Evolutionary conservation across 2,888 invertebrate genomes (phyloP).

Genomic region (Nineta flava): DNA sequence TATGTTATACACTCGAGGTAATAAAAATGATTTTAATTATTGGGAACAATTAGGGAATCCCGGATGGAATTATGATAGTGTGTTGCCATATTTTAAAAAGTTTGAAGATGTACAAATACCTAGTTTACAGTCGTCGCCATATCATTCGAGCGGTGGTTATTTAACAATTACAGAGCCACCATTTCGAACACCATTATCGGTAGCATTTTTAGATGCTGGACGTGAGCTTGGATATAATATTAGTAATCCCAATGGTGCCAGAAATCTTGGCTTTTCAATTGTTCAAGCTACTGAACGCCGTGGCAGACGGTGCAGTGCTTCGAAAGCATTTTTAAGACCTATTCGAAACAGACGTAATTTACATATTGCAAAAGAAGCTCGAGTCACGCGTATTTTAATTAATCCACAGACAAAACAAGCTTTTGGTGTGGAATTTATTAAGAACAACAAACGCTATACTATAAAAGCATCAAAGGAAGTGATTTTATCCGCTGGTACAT

Average conservation of each 20-base stretch:
- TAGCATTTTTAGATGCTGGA: slow-evolving; percentile 49
- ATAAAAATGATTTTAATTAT: slow-evolving; percentile 63
- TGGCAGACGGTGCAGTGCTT: slow-evolving; percentile 62
- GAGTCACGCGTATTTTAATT: slow-evolving; percentile 50
- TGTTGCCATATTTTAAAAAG: slow-evolving; percentile 63
- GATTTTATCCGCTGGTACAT: slow-evolving; percentile 61
- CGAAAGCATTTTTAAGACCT: slow-evolving; percentile 62
- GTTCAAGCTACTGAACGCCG: slow-evolving; percentile 53
- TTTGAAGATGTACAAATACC: slow-evolving; percentile 51
- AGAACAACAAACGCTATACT: slow-evolving; percentile 34
- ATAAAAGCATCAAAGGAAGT: slow-evolving; percentile 54
- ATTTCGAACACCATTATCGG: slow-evolving; percentile 43
- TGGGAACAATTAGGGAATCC: slow-evolving; percentile 66
- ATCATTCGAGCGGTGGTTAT: slow-evolving; percentile 50
- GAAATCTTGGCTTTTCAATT: slow-evolving; percentile 47
- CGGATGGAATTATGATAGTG: slow-evolving; percentile 63
- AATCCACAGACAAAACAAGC: slow-evolving; percentile 42
- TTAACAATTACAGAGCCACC: slow-evolving; percentile 50
- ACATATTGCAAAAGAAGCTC: slow-evolving; percentile 50
- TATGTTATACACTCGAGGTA: slow-evolving; percentile 70
- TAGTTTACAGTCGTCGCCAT: slow-evolving; percentile 41
- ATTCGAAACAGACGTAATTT: slow-evolving; percentile 47
- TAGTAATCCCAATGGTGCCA: slow-evolving; percentile 53
- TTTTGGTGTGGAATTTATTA: slow-evolving; percentile 51
- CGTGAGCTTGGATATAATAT: slow-evolving; percentile 51